Percentiles rank a stretch among this genome's conserved stretches.
phyloP scores from a whole-genome alignment of 2,113 vertebrate genomes.

The Otis tarda region DNA sequence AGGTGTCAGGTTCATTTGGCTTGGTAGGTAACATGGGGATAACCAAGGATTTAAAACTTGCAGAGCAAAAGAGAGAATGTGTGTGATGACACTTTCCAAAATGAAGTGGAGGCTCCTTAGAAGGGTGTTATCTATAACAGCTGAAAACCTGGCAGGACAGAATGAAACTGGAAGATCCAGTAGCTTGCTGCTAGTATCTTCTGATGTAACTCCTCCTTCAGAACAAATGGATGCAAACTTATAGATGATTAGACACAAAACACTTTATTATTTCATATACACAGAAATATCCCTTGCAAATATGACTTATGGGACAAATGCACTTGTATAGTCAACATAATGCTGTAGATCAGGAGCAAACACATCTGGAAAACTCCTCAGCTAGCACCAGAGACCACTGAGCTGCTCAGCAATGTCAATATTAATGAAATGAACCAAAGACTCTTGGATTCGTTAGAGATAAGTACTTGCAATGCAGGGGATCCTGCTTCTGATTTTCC shows the following conservation, averaged over 20 bases:
- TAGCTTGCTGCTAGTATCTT: background rate
- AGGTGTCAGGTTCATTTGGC: background rate
- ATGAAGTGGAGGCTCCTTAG: background rate
- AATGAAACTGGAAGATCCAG: background rate
- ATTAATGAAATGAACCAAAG: background rate
- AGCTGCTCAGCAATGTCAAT: background rate
- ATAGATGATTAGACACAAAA: background rate
- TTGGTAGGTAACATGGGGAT: background rate
- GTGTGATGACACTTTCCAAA: background rate
- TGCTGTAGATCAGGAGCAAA: background rate
- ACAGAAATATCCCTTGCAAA: background rate
- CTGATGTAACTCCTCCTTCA: background rate
- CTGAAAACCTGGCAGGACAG: background rate
- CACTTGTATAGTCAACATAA: background rate
- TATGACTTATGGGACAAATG: background rate
- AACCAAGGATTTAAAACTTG: background rate
- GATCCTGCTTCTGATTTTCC: conserved; percentile 14
- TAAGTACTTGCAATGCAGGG: background rate
- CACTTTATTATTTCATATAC: background rate
- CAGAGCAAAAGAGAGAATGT: background rate
- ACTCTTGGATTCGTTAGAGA: background rate
- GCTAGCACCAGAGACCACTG: background rate
- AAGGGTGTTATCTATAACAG: background rate
- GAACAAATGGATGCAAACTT: background rate
- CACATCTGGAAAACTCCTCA: background rate